Evolutionary conservation across 2,797 vertebrate genomes (phyloP).

Genomic region (Aeoliscus strigatus): DNA sequence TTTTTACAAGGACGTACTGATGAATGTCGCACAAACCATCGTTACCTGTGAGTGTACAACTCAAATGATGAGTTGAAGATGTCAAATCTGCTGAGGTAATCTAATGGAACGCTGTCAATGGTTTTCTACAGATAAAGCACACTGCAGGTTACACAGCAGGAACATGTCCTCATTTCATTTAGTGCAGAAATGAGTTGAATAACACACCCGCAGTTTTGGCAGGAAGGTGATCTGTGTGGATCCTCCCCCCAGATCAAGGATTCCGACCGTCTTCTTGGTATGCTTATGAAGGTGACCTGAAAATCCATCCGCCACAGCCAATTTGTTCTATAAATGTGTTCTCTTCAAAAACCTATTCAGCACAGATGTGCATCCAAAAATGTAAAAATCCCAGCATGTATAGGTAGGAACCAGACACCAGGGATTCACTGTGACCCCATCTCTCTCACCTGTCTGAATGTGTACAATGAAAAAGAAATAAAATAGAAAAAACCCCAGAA

Average conservation of each 20-base stretch:
- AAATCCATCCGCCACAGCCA: no score
- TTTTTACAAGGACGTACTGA: no score
- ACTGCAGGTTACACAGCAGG: background rate
- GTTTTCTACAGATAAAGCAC: conserved; percentile 76
- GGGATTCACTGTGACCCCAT: no score
- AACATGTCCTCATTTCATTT: background rate
- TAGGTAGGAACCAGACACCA: conserved; percentile 10
- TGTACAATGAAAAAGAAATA: no score
- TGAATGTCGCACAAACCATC: background rate
- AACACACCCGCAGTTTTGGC: conserved; percentile 80
- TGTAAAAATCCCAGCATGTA: conserved; percentile 41
- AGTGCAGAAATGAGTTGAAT: conserved; percentile 34
- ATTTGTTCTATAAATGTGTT: no score
- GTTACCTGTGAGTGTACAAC: conserved; percentile 91
- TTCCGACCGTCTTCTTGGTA: conserved; percentile 82
- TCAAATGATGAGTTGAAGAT: conserved; percentile 88
- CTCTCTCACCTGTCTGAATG: no score
- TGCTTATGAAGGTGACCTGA: conserved; percentile 82
- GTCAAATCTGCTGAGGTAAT: conserved; percentile 83
- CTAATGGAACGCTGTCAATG: conserved; percentile 76
- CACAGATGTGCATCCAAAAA: conserved; percentile 16
- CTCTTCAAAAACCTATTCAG: conserved; percentile 44
- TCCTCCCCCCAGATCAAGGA: conserved; percentile 93
- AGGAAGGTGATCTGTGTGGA: conserved; percentile 98
- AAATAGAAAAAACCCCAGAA: no score